Conservation (phyloP, 1,140 invertebrate genomes). For the Pogonus chalceus region DNA sequence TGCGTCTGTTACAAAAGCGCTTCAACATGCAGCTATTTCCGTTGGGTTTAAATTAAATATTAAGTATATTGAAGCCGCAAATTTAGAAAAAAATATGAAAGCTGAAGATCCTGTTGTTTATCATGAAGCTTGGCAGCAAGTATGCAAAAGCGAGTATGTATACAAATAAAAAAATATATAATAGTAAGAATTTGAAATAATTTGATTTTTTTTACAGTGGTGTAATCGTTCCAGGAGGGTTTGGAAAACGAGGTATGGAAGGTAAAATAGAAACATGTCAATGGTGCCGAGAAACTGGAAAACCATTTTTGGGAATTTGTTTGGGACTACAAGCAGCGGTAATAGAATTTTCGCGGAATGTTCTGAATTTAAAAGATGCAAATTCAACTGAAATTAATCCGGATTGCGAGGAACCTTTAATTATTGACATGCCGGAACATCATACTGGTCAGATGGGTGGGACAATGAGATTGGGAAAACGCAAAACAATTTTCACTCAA, state of each 20-base stretch:
- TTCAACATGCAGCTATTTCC: slow-evolving; percentile 83
- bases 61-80: slow-evolving; percentile 84
- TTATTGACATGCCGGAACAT: slow-evolving; percentile 99
- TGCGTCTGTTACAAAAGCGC: slow-evolving; percentile 88
- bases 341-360: slow-evolving; percentile 92
- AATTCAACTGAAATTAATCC: slow-evolving; percentile 81
- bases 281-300: slow-evolving; percentile 84
- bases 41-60: slow-evolving; percentile 77
- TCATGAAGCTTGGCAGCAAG: slow-evolving; percentile 86
- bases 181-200: no score
- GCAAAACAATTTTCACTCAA: slow-evolving; percentile 69
- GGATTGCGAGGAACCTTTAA: slow-evolving; percentile 62
- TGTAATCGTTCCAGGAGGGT: slow-evolving; percentile 91
- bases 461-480: slow-evolving; percentile 93
- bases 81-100: slow-evolving; percentile 70
- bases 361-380: slow-evolving; percentile 64
- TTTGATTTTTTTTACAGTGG: slow-evolving; percentile 52
- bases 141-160: slow-evolving; percentile 80
- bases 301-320: slow-evolving; percentile 93
- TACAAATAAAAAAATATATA: no score
- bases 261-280: slow-evolving; percentile 91
- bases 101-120: slow-evolving; percentile 69
- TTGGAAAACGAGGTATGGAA: slow-evolving; percentile 90
- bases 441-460: slow-evolving; percentile 88
- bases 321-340: slow-evolving; percentile 94